Conservation (phyloP, 2,797 vertebrate species). For the Melanotaenia trifasciata region DNA sequence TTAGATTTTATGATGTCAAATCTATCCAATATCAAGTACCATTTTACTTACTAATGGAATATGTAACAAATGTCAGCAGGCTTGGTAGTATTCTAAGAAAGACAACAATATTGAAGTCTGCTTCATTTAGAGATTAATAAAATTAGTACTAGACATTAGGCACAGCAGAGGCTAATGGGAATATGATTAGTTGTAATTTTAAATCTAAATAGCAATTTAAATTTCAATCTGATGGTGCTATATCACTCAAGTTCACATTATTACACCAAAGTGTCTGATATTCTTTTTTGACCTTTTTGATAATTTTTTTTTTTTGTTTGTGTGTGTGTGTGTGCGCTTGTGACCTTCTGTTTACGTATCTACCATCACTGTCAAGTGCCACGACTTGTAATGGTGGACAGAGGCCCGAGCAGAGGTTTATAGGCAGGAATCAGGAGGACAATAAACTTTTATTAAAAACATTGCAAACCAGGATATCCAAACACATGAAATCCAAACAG, state of each 20-base stretch:
- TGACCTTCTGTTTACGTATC: neutral
- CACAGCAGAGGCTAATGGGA: neutral
- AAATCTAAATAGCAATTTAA: conserved; percentile 1
- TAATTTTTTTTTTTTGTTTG: too few species aligned
- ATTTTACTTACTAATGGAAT: neutral
- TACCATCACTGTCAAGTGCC: neutral
- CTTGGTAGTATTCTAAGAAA: neutral
- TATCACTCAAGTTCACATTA: neutral
- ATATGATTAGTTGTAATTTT: neutral
- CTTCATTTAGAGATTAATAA: conserved; percentile 6
- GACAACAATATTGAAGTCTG: neutral
- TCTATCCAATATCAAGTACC: neutral
- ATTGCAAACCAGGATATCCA: neutral
- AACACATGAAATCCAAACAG: neutral
- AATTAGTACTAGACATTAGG: conserved; percentile 3
- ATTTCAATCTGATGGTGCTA: neutral
- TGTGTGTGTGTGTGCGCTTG: neutral
- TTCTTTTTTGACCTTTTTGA: neutral
- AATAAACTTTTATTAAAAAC: neutral
- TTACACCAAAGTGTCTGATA: neutral
- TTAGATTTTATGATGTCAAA: neutral
- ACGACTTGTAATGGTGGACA: neutral
- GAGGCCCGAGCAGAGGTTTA: too few species aligned
- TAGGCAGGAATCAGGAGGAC: neutral
- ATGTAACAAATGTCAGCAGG: conserved; percentile 5